Evolutionary conservation across 2,888 invertebrate species (phyloP).

Genomic region (Aleiodes alternator): DNA sequence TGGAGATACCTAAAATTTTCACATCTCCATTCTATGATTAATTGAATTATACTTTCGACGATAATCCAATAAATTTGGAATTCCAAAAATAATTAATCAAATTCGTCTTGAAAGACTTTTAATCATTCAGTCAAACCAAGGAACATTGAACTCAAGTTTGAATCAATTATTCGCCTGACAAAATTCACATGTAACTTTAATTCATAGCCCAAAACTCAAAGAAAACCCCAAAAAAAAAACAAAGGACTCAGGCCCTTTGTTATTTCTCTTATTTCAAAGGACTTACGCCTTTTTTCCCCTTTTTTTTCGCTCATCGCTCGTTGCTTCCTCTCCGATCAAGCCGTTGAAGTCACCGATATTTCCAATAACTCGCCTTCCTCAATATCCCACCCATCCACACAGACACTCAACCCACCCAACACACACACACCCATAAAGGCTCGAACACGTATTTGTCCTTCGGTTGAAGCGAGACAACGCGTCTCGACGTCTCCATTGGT

Average conservation of each 20-base stretch:
- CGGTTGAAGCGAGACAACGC: constrained; percentile 14
- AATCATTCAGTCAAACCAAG: neutral
- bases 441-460: neutral
- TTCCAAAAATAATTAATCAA: constrained; percentile 24
- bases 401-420: constrained; percentile 13
- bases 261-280: no score
- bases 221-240: neutral
- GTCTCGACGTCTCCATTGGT: constrained; percentile 50
- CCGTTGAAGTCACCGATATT: constrained; percentile 76
- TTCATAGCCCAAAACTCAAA: neutral
- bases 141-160: constrained; percentile 3
- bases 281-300: no score
- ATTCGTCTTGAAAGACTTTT: constrained; percentile 9
- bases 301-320: neutral
- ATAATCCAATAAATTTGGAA: constrained; percentile 42
- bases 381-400: constrained; percentile 49
- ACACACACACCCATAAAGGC: constrained; percentile 4
- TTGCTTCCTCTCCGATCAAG: constrained; percentile 73
- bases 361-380: constrained; percentile 70
- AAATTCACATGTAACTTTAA: neutral
- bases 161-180: neutral
- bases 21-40: neutral
- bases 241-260: constrained; percentile 7
- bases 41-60: constrained; percentile 21
- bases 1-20: neutral